These are phyloP conservation scores for Gnathonemus echidnorhynchus DNA, from an alignment of 2,113 vertebrate species.

Conservation along the genomic window DNA sequence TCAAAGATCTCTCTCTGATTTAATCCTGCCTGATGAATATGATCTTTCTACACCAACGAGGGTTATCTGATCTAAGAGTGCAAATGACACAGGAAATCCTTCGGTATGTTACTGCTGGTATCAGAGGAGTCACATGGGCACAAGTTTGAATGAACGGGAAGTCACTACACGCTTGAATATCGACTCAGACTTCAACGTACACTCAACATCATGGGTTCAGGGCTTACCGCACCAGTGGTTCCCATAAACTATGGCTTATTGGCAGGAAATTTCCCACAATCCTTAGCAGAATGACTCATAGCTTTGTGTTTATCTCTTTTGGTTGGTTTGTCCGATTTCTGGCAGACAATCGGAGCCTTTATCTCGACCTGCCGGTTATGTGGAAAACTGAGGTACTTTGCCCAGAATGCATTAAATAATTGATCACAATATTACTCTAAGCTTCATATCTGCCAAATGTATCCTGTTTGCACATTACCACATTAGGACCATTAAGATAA, in stretches of 20 bases:
- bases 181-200: background rate
- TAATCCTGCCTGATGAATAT: background rate
- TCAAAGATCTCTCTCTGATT: background rate
- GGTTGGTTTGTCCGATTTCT: background rate
- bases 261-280: background rate
- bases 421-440: slow-evolving; percentile 13
- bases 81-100: background rate
- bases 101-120: background rate
- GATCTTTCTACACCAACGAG: background rate
- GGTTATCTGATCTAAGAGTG: background rate
- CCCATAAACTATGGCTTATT: background rate
- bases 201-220: background rate
- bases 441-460: slow-evolving; percentile 40
- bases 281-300: background rate
- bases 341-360: slow-evolving; percentile 3
- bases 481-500: slow-evolving; percentile 50
- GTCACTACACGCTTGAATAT: background rate
- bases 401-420: slow-evolving; percentile 15
- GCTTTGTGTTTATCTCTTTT: background rate
- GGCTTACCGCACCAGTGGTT: background rate
- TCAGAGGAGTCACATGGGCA: background rate
- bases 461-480: slow-evolving; percentile 38
- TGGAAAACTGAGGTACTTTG: slow-evolving; percentile 30
- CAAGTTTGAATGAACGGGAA: background rate
- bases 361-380: slow-evolving; percentile 20